These are phyloP conservation scores for Fregetta grallaria DNA, from an alignment of 2,113 vertebrate species.

Conservation along the genomic window DNA sequence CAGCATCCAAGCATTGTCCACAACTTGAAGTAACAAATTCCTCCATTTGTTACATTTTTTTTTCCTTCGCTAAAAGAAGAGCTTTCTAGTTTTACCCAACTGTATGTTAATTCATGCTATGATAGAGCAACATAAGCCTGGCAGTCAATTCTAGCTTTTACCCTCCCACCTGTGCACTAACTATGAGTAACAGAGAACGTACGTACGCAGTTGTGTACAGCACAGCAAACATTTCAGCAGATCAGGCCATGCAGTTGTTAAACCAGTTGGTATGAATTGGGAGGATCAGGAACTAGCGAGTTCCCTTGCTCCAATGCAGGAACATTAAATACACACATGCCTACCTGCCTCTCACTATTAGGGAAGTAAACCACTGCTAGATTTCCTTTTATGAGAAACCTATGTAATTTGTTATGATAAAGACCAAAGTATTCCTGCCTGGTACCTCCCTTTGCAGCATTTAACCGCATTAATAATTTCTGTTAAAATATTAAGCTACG, in stretches of 20 bases:
- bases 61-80: background rate
- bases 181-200: background rate
- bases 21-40: background rate
- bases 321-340: background rate
- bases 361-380: background rate
- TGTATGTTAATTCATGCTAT: background rate
- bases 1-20: background rate
- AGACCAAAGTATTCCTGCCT: background rate
- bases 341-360: background rate
- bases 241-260: background rate
- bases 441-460: background rate
- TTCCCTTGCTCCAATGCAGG: background rate
- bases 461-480: background rate
- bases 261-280: background rate
- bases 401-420: accelerated
- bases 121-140: background rate
- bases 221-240: background rate
- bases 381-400: background rate
- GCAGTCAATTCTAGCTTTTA: background rate
- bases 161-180: background rate
- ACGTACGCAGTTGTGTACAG: accelerated
- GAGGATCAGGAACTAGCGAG: background rate
- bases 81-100: background rate
- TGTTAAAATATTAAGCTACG: background rate
- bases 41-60: background rate